phyloP scores from a whole-genome alignment of 2,888 invertebrate species.

The Craniophora ligustri region DNA sequence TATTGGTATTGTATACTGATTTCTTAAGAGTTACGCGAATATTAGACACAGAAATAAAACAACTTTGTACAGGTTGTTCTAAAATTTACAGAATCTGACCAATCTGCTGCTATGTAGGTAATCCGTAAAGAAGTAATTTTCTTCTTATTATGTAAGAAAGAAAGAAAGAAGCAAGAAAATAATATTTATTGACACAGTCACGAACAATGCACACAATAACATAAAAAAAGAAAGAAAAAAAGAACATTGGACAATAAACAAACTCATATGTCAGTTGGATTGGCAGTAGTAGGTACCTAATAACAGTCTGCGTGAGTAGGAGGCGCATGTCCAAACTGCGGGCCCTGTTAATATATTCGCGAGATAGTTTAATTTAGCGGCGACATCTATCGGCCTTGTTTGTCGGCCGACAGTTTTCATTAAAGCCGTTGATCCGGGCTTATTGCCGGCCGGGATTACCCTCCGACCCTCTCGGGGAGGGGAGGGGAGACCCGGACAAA shows the following conservation, averaged over 20 bases:
- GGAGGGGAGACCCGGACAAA: slow-evolving; percentile 51
- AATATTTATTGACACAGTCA: too few species aligned
- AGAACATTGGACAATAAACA: too few species aligned
- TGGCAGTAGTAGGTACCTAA: too few species aligned
- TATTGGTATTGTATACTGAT: too few species aligned
- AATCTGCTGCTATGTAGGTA: too few species aligned
- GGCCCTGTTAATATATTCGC: slow-evolving; percentile 63
- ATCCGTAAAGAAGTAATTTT: too few species aligned
- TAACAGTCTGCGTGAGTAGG: slow-evolving; percentile 34
- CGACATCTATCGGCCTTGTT: slow-evolving; percentile 68
- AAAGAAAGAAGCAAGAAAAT: too few species aligned
- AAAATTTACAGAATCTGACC: too few species aligned
- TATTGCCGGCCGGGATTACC: slow-evolving; percentile 47
- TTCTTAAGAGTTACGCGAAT: too few species aligned
- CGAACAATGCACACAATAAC: neutral
- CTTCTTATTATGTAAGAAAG: too few species aligned
- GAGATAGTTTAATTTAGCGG: slow-evolving; percentile 75
- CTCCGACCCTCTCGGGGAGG: slow-evolving; percentile 6
- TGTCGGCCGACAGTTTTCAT: slow-evolving; percentile 65
- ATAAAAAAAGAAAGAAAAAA: neutral
- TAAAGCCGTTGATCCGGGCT: slow-evolving; percentile 57
- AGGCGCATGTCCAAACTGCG: slow-evolving; percentile 30
- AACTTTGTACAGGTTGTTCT: too few species aligned
- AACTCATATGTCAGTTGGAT: slow-evolving; percentile 14
- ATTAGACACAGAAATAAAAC: too few species aligned